Percentiles rank a stretch among this genome's conserved stretches.
phyloP scores from a whole-genome alignment of 2,888 invertebrate genomes.

The Brachypterus glaber region DNA sequence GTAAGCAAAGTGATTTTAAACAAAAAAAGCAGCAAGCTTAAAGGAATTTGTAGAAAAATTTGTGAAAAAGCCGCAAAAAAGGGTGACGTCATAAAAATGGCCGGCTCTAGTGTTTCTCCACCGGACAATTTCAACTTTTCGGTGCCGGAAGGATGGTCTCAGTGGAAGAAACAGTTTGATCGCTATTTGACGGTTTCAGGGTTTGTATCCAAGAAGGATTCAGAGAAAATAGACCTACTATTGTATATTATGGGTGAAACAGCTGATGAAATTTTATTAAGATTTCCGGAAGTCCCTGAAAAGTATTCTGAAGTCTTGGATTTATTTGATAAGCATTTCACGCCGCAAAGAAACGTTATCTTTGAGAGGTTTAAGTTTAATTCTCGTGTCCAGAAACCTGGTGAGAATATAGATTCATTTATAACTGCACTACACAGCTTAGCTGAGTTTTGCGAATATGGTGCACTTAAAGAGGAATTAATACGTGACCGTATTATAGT shows the following conservation, averaged over 20 bases:
- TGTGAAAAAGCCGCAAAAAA: no score
- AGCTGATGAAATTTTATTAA: constrained; percentile 16
- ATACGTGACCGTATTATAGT: constrained; percentile 27
- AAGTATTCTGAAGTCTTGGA: constrained; percentile 19
- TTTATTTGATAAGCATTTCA: constrained; percentile 11
- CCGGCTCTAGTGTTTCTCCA: no score
- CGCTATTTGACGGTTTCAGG: constrained; percentile 11
- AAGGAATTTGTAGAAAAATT: no score
- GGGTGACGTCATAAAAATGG: no score
- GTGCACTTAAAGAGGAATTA: constrained; percentile 21
- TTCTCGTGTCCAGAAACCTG: neutral
- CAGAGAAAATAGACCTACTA: constrained; percentile 20
- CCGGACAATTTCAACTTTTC: no score
- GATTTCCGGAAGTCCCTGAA: neutral
- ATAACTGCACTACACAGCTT: constrained; percentile 20
- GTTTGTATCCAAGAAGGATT: constrained; percentile 10
- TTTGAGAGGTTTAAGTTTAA: constrained; percentile 3
- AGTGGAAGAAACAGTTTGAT: constrained; percentile 11
- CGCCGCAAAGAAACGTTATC: neutral
- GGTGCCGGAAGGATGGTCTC: constrained; percentile 8
- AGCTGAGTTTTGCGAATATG: constrained; percentile 21
- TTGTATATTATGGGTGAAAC: constrained; percentile 22
- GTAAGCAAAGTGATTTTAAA: no score
- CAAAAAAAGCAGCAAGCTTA: no score
- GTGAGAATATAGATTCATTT: constrained; percentile 11